These are phyloP conservation scores for Microcebus griseorufus DNA, from an alignment of 2,113 vertebrate species.

Conservation along the genomic window DNA sequence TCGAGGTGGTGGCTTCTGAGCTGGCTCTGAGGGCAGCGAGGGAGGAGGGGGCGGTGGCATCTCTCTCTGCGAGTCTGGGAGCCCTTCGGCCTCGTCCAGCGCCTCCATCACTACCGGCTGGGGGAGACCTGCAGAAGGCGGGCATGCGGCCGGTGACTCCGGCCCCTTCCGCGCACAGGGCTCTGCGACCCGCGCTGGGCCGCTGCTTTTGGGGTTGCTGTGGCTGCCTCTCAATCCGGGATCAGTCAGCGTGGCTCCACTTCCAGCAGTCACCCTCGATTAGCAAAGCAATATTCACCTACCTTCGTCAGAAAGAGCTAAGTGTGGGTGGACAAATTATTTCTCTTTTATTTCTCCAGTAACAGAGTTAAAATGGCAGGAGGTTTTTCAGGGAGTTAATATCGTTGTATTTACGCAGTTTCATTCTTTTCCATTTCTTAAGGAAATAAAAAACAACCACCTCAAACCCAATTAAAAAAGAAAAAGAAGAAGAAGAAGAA, in stretches of 20 bases:
- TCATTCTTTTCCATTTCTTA: slow-evolving; percentile 78
- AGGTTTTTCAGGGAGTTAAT: slow-evolving; percentile 84
- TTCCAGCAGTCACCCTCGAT: slow-evolving; percentile 82
- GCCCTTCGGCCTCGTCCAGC: slow-evolving; percentile 77
- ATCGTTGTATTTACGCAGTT: slow-evolving; percentile 82
- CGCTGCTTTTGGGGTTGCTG: slow-evolving; percentile 46
- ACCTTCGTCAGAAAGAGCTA: slow-evolving; percentile 85
- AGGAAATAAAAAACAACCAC: slow-evolving; percentile 77
- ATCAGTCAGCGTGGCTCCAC: slow-evolving; percentile 77
- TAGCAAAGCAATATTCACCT: slow-evolving; percentile 85
- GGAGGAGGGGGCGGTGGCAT: slow-evolving; percentile 79
- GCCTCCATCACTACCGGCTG: slow-evolving; percentile 82
- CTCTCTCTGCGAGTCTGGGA: slow-evolving; percentile 65
- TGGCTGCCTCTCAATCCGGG: slow-evolving; percentile 73
- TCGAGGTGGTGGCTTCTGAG: slow-evolving; percentile 76
- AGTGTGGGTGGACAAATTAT: slow-evolving; percentile 87
- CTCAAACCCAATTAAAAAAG: slow-evolving; percentile 77
- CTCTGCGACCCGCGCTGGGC: neutral
- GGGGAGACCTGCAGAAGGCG: slow-evolving; percentile 78
- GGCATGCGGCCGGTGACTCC: neutral
- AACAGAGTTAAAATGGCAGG: slow-evolving; percentile 83
- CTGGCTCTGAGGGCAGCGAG: slow-evolving; percentile 75
- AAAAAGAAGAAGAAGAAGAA: neutral
- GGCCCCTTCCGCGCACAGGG: neutral
- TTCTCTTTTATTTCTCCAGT: slow-evolving; percentile 85